Evolutionary conservation across 2,113 vertebrate species (phyloP), one percentile per base, ranked within the genome.

Genomic region (Hippocampus guttulatus): DNA sequence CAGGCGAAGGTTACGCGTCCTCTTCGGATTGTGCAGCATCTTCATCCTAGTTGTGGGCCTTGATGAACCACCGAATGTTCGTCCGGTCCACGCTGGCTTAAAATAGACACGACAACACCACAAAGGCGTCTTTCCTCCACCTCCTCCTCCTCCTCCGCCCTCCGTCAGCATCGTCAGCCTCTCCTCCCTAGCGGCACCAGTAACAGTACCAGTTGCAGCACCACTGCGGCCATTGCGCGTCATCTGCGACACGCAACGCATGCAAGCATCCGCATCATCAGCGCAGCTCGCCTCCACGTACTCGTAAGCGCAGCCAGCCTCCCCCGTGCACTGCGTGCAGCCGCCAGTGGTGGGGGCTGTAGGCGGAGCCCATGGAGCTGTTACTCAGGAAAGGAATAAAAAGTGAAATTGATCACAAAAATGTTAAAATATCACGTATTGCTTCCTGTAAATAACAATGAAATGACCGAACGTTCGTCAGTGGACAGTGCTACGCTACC

Each of bases 211-310:
- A 38, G 33, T 38, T 38, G 15, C 30, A 25, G 6, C 64, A 25
- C n/a, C 64, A 65, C 43, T 65, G 64, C 64, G 64, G 43, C 64
- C 64, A 27, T 45, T 43, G 62, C 62, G 62, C 62, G n/a, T 64
- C 62, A 64, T 65, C 64, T 27, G 64, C 64, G 43, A 47, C 41
- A 45, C 30, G 58, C 25, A 15, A 25, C 7, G 57, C 25, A 16
- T 27, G 57, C 25, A 14, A 60, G 57, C 58, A 61, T 27, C 58
- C 58, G 27, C 58, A 33, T 61, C 58, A 15, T 61, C 27, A 9
- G 15, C 58, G 14, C 58, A 16, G 25, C 57, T 27, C 27, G 25
- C 41, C 41, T 43, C 63, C 63, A n/a, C 41, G n/a, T 23, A 65
- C 41, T 12, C 8, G 63, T 41, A 8, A 20, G 43, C 64, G 7